These are phyloP conservation scores for Sebastes itinus DNA, from an alignment of 2,797 vertebrate species.

Conservation along the genomic window DNA sequence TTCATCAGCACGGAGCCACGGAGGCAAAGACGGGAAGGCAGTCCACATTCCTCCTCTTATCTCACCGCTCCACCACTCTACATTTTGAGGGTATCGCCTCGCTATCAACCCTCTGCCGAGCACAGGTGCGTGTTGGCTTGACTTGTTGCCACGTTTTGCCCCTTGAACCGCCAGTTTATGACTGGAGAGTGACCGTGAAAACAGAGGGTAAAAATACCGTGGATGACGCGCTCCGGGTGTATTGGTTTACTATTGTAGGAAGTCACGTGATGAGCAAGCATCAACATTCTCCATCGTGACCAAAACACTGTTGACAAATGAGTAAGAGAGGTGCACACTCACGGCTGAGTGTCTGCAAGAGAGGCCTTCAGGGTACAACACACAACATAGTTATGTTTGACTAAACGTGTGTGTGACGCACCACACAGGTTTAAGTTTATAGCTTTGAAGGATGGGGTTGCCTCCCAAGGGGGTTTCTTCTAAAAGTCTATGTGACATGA, in stretches of 20 bases:
- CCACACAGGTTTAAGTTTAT: background rate
- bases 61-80: constrained; percentile 5
- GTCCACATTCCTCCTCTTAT: constrained; percentile 42
- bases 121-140: background rate
- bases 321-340: constrained; percentile 12
- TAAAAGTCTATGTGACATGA: background rate
- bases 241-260: constrained; percentile 27
- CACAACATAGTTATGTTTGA: background rate
- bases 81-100: constrained; percentile 36
- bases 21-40: constrained; percentile 6
- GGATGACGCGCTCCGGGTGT: background rate
- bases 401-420: background rate
- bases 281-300: constrained; percentile 12
- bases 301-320: constrained; percentile 43
- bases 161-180: background rate
- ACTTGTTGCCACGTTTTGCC: constrained; percentile 16
- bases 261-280: constrained; percentile 34
- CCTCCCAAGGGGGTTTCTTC: background rate
- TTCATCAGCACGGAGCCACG: constrained; percentile 25
- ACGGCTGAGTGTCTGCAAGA: background rate
- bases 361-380: constrained; percentile 10
- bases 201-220: constrained; percentile 55
- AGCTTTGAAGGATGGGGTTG: background rate
- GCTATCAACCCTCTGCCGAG: background rate
- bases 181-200: constrained; percentile 26